These are phyloP conservation scores for Ormia ochracea DNA, from an alignment of 2,888 invertebrate genomes.

Conservation along the genomic window DNA sequence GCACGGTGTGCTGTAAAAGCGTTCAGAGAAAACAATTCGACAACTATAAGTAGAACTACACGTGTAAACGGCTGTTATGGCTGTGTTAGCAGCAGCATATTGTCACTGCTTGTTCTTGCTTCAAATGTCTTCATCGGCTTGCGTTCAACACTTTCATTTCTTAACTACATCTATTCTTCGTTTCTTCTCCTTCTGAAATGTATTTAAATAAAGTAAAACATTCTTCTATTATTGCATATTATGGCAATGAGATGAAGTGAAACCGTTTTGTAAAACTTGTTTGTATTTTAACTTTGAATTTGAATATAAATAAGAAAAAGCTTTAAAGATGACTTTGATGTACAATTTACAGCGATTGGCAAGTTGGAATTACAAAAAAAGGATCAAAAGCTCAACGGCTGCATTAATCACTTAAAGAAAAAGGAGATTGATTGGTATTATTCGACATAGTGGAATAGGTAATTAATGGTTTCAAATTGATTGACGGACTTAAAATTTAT, in stretches of 20 bases:
- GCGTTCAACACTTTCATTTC: background rate
- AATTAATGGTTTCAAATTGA: too few relatives aligned
- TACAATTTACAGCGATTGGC: background rate
- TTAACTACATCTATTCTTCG: constrained; percentile 1
- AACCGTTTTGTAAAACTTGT: constrained; percentile 14
- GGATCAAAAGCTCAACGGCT: background rate
- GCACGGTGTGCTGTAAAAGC: background rate
- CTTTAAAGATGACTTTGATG: background rate
- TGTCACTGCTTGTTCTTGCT: constrained; percentile 6
- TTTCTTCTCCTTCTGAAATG: background rate
- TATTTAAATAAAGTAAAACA: constrained; percentile 13
- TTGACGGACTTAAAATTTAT: too few relatives aligned
- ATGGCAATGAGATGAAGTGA: constrained; percentile 6
- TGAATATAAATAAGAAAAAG: background rate
- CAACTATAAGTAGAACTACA: background rate
- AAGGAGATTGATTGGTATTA: too few relatives aligned
- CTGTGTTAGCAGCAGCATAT: constrained; percentile 39
- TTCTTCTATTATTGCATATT: background rate
- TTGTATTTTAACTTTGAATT: background rate
- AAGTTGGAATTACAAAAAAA: background rate
- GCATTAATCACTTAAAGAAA: too few relatives aligned
- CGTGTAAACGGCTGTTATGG: constrained; percentile 40
- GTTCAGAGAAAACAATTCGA: background rate
- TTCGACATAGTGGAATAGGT: too few relatives aligned
- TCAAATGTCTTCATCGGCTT: constrained; percentile 42